Percentiles rank a stretch among this genome's conserved stretches.
These are phyloP conservation scores for Eciton burchellii DNA, from an alignment of 1,140 invertebrate species.

Conservation along the genomic window DNA sequence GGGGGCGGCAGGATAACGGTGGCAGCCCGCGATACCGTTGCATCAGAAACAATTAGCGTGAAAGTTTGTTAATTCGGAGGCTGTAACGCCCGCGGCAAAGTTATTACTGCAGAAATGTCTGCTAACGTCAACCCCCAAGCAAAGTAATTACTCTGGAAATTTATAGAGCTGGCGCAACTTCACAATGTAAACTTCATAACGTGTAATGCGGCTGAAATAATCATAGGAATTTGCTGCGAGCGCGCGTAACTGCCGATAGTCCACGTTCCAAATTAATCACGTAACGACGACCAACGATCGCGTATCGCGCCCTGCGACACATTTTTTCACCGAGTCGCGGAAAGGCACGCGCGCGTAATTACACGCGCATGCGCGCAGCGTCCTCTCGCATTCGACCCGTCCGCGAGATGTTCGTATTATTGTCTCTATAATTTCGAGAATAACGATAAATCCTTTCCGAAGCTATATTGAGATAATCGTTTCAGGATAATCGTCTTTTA, in stretches of 20 bases:
- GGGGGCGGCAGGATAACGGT: no score
- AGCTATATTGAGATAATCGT: no score
- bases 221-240: constrained; percentile 39
- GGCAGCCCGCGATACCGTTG: constrained; percentile 23
- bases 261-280: constrained; percentile 8
- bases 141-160: constrained; percentile 56
- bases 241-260: neutral
- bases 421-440: no score
- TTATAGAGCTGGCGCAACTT: constrained; percentile 51
- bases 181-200: constrained; percentile 44
- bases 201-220: constrained; percentile 30
- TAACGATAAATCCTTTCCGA: no score
- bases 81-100: constrained; percentile 43
- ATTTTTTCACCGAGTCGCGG: constrained; percentile 6
- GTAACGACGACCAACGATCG: neutral
- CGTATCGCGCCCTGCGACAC: neutral
- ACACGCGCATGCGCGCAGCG: no score
- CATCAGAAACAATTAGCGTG: constrained; percentile 56
- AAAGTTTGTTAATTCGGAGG: constrained; percentile 55
- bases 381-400: no score
- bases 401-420: no score
- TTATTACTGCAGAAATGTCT: constrained; percentile 55
- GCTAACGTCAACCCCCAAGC: constrained; percentile 30
- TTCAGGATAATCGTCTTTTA: no score
- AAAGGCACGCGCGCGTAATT: neutral